These are phyloP conservation scores for Luidia sarsii DNA, from an alignment of 53 echinoderm and acorn worm genomes.

Conservation along the genomic window DNA sequence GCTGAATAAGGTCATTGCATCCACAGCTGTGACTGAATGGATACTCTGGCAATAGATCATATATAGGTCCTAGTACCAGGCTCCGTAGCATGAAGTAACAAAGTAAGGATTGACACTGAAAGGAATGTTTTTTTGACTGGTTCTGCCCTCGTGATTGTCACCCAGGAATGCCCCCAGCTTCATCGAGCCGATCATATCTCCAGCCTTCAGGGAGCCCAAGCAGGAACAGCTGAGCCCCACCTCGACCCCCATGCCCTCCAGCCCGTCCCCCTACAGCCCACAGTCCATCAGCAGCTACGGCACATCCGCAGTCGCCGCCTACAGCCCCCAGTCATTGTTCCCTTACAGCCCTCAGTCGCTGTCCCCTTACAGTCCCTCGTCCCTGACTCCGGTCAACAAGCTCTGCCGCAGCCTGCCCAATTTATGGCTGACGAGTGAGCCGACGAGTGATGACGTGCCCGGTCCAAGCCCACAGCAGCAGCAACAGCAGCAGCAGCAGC, in stretches of 20 bases:
- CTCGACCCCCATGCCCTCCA: slow-evolving; percentile 27
- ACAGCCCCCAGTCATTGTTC: slow-evolving; percentile 1
- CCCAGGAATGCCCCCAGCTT: slow-evolving; percentile 21
- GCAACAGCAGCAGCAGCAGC: slow-evolving; percentile 14
- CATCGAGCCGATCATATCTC: slow-evolving; percentile 8
- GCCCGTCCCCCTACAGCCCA: slow-evolving; percentile 39
- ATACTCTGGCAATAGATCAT: too few relatives aligned
- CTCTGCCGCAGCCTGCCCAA: slow-evolving; percentile 86
- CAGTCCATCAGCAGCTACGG: slow-evolving; percentile 6
- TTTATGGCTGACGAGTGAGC: slow-evolving; percentile 45
- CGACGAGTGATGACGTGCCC: neutral
- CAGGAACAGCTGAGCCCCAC: slow-evolving; percentile 20
- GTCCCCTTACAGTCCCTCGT: neutral
- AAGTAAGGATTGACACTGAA: too few relatives aligned
- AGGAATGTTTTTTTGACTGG: too few relatives aligned
- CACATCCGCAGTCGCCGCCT: too few relatives aligned
- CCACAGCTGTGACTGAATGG: too few relatives aligned
- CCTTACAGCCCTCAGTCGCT: slow-evolving; percentile 1
- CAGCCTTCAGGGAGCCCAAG: neutral
- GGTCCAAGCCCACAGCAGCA: slow-evolving; percentile 10
- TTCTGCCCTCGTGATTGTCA: too few relatives aligned
- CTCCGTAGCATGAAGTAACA: too few relatives aligned
- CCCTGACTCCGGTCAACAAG: slow-evolving; percentile 41
- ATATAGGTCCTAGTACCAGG: too few relatives aligned
- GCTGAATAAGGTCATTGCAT: too few relatives aligned